phyloP scores from a whole-genome alignment of 92 coral and sea anemone species.

The Epizoanthus stellaris region DNA sequence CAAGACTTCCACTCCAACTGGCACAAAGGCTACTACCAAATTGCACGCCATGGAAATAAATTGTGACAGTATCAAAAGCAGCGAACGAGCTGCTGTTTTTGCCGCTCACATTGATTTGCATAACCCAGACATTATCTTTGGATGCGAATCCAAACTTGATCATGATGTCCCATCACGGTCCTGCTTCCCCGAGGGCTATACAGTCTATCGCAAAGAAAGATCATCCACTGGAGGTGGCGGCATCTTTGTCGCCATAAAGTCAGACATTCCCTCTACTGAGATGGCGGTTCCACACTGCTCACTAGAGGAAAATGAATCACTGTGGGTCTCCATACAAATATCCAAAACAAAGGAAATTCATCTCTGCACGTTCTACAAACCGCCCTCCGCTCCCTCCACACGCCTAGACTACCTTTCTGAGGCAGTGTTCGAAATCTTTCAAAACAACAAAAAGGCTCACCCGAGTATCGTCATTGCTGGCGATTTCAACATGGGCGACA shows the following conservation, averaged over 20 bases:
- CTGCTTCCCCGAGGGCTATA: no score
- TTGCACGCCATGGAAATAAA: no score
- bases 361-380: constrained; percentile 41
- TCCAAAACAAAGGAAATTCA: constrained; percentile 22
- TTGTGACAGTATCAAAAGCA: no score
- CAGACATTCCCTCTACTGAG: constrained; percentile 25
- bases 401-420: constrained; percentile 40
- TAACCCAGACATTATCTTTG: no score
- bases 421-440: constrained; percentile 21
- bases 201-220: no score
- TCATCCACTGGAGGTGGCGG: constrained; percentile 4
- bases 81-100: no score
- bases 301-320: constrained; percentile 17
- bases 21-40: no score
- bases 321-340: constrained; percentile 33
- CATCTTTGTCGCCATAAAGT: constrained; percentile 19
- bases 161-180: no score
- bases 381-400: constrained; percentile 40
- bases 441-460: neutral
- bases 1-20: no score
- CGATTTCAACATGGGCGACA: constrained; percentile 31
- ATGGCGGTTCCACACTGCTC: neutral
- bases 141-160: no score
- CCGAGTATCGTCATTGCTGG: constrained; percentile 28
- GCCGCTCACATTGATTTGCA: no score